Conservation (phyloP, 2,888 invertebrate genomes). For the Drosophila fulvimacula region DNA sequence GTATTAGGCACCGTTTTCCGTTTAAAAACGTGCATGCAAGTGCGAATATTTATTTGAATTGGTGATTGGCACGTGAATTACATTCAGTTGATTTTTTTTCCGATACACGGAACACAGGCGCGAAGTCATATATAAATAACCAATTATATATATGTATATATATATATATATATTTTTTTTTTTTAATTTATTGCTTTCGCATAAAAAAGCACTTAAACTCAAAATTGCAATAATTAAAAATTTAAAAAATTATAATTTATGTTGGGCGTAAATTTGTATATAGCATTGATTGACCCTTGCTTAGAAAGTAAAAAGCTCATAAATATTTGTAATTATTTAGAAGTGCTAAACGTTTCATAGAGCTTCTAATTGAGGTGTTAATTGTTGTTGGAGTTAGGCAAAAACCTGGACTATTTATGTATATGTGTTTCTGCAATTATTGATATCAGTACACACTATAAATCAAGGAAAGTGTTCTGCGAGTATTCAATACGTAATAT, state of each 20-base stretch:
- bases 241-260: too few species aligned
- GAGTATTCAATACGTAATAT: background rate
- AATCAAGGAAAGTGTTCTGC: background rate
- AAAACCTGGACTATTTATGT: too few species aligned
- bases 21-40: background rate
- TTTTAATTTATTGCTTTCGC: background rate
- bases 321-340: background rate
- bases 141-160: too few species aligned
- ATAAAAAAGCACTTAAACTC: background rate
- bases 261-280: too few species aligned
- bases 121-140: too few species aligned
- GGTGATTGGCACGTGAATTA: background rate
- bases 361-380: slow-evolving; percentile 7
- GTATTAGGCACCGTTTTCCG: background rate
- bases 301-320: background rate
- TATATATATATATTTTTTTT: background rate
- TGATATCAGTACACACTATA: background rate
- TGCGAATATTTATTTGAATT: background rate
- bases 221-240: background rate
- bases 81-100: background rate
- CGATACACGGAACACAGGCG: background rate
- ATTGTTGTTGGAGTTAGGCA: background rate
- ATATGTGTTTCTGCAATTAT: background rate
- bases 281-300: background rate
- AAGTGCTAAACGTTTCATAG: background rate